Percentiles rank a stretch among this genome's conserved stretches.
Evolutionary conservation across 2,113 vertebrate genomes (phyloP).

Genomic region (Phyllostomus discolor): DNA sequence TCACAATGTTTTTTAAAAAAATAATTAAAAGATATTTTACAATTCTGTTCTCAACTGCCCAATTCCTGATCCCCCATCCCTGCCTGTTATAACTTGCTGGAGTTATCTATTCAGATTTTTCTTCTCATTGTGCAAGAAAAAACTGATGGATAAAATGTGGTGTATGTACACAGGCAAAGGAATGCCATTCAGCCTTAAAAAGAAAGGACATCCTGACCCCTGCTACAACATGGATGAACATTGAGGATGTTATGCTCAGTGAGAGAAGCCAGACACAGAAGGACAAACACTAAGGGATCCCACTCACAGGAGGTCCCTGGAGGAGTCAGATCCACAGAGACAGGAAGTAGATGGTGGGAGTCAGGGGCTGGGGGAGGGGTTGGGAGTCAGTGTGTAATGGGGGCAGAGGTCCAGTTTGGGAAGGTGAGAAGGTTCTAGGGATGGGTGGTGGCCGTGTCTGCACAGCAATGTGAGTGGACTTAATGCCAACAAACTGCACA

Average conservation of each 20-base stretch:
- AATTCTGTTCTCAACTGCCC: not conserved
- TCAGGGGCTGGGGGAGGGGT: not conserved
- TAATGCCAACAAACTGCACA: not conserved
- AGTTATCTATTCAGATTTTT: not conserved
- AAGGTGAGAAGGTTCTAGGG: not conserved
- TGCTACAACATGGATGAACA: not conserved
- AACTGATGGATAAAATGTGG: not conserved
- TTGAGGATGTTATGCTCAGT: not conserved
- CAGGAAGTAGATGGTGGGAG: not conserved
- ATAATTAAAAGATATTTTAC: not conserved
- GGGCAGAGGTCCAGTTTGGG: not conserved
- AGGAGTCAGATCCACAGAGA: not conserved
- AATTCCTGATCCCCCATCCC: not conserved
- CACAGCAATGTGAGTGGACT: not conserved
- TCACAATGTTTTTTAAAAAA: not conserved
- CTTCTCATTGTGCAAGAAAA: not conserved
- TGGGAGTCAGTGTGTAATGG: not conserved
- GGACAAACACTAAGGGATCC: not conserved
- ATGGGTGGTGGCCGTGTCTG: not conserved
- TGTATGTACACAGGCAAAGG: not conserved
- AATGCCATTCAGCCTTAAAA: not conserved
- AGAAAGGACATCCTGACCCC: not conserved
- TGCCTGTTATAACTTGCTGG: not conserved
- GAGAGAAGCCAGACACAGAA: not conserved
- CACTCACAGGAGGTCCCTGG: not conserved